phyloP scores from a whole-genome alignment of 2,797 vertebrate genomes.

The Mormyrus proboscirostris region DNA sequence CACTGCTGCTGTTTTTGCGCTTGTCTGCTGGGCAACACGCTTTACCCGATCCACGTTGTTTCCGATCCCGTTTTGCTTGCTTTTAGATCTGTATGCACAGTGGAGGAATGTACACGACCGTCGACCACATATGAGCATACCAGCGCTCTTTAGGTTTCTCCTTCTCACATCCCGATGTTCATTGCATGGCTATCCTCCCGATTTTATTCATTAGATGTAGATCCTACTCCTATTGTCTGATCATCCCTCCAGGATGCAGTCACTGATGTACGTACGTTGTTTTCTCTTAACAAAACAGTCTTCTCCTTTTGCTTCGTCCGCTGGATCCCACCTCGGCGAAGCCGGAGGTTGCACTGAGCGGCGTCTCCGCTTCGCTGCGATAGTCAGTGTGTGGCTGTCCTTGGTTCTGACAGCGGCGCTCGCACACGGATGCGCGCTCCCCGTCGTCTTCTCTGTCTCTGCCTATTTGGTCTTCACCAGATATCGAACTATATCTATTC shows the following conservation, averaged over 20 bases:
- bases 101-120: conserved; percentile 56
- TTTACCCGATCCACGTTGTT: conserved; percentile 32
- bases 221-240: background rate
- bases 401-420: conserved; percentile 71
- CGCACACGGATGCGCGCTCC: conserved; percentile 51
- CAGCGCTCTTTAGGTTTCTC: conserved; percentile 6
- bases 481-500: conserved; percentile 11
- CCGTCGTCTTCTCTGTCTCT: conserved; percentile 33
- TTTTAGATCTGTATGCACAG: conserved; percentile 53
- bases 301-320: conserved; percentile 22
- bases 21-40: conserved; percentile 43
- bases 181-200: conserved; percentile 22
- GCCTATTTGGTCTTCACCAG: conserved; percentile 43
- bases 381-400: conserved; percentile 57
- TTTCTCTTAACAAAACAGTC: conserved; percentile 8
- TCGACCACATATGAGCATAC: conserved; percentile 31
- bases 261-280: background rate
- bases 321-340: conserved; percentile 32
- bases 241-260: background rate
- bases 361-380: conserved; percentile 32
- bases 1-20: conserved; percentile 42
- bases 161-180: conserved; percentile 19
- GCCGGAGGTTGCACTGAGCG: conserved; percentile 28
- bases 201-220: background rate
- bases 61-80: conserved; percentile 40